Evolutionary conservation across 2,888 invertebrate genomes (phyloP).

Genomic region (Dyspetes luteomarginatus): DNA sequence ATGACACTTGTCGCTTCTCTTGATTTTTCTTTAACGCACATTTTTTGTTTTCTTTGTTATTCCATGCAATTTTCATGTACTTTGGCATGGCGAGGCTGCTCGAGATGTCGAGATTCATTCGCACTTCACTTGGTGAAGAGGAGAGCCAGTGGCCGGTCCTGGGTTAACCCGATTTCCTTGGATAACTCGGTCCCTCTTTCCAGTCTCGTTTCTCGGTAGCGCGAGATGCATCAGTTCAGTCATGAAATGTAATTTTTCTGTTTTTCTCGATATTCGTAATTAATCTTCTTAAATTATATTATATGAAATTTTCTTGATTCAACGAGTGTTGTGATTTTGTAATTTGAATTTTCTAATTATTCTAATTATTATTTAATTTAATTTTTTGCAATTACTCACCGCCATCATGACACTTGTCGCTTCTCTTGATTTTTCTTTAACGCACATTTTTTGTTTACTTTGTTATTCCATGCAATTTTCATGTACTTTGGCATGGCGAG

Average conservation of each 20-base stretch:
- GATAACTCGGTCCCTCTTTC: conserved; percentile 45
- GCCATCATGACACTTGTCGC: neutral
- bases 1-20: neutral
- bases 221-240: too few species aligned
- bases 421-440: neutral
- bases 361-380: neutral
- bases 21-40: neutral
- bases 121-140: conserved; percentile 51
- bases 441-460: neutral
- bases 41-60: neutral
- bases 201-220: neutral
- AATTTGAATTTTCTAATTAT: neutral
- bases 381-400: neutral
- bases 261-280: too few species aligned
- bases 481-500: conserved; percentile 12
- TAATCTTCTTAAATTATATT: too few species aligned
- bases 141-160: conserved; percentile 43
- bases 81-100: conserved; percentile 5
- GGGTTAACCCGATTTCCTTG: conserved; percentile 57
- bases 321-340: neutral
- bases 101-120: conserved; percentile 49
- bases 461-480: conserved; percentile 30
- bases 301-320: too few species aligned
- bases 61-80: conserved; percentile 32
- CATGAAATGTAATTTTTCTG: too few species aligned